These are phyloP conservation scores for Burhinus bistriatus DNA, from an alignment of 2,113 vertebrate species.

Conservation along the genomic window DNA sequence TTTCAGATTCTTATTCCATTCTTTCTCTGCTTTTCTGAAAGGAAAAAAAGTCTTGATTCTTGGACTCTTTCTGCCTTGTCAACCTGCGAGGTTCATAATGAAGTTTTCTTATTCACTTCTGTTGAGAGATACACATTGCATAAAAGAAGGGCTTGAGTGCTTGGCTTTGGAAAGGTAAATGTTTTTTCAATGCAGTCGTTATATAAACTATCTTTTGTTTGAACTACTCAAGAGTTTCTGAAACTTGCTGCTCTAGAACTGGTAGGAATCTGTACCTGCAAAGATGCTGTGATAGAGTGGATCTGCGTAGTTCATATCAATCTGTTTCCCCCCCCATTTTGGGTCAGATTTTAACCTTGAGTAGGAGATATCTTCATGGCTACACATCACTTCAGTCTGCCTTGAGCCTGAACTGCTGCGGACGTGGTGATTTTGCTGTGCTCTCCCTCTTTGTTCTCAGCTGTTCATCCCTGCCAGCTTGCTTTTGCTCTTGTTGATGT, in stretches of 20 bases:
- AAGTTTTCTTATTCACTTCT: not conserved
- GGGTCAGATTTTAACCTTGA: not conserved
- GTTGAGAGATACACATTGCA: not conserved
- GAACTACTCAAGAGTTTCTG: not conserved
- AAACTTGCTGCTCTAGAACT: not conserved
- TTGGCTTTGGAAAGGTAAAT: not conserved
- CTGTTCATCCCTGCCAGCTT: not conserved
- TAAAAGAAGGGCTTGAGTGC: not conserved
- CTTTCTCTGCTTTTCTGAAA: not conserved
- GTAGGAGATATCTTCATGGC: not conserved
- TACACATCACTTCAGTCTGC: rapidly evolving
- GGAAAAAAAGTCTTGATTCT: not conserved
- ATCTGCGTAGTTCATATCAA: not conserved
- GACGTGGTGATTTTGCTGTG: not conserved
- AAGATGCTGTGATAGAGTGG: not conserved
- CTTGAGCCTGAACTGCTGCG: not conserved
- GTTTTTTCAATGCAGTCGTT: not conserved
- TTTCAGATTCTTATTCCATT: not conserved
- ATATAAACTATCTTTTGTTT: not conserved
- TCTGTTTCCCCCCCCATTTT: not conserved
- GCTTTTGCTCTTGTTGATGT: not conserved
- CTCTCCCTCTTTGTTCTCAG: not conserved
- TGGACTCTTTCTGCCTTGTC: not conserved
- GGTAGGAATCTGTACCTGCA: not conserved
- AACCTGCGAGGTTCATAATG: not conserved